Percentiles rank a stretch among this genome's conserved stretches.
These are phyloP conservation scores for Zele albiditarsus DNA, from an alignment of 2,888 invertebrate species.

Conservation along the genomic window DNA sequence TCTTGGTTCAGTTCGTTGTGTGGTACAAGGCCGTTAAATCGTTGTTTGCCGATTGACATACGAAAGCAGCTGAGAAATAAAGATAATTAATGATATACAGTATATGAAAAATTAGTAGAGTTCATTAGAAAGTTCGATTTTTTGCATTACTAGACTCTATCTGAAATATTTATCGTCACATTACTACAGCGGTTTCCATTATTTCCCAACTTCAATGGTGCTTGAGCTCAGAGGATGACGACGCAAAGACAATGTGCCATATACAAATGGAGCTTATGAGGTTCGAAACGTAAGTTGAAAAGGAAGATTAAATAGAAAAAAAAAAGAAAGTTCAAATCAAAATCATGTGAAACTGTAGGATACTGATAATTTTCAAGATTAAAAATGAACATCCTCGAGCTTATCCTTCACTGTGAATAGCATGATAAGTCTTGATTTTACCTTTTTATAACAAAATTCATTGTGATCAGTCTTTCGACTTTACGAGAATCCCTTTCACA, in stretches of 20 bases:
- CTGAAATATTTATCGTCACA: slow-evolving; percentile 5
- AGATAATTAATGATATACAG: background rate
- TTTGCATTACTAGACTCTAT: too few species aligned
- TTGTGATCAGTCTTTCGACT: background rate
- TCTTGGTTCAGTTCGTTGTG: slow-evolving; percentile 52
- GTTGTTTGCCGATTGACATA: background rate
- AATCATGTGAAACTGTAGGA: too few species aligned
- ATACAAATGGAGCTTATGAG: slow-evolving; percentile 69
- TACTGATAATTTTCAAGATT: too few species aligned
- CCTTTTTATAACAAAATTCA: too few species aligned
- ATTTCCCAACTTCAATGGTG: slow-evolving; percentile 46
- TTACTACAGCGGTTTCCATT: slow-evolving; percentile 3
- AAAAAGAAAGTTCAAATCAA: background rate
- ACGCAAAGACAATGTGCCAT: slow-evolving; percentile 67
- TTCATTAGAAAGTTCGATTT: too few species aligned
- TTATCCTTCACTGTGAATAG: too few species aligned
- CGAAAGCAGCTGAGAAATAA: background rate
- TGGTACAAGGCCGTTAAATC: slow-evolving; percentile 29
- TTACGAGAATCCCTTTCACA: slow-evolving; percentile 30
- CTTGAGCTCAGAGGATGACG: slow-evolving; percentile 56
- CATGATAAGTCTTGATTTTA: too few species aligned
- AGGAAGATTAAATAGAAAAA: background rate
- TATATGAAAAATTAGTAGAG: background rate
- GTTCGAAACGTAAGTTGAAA: slow-evolving; percentile 67
- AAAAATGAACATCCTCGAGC: too few species aligned